Evolutionary conservation across 2,113 vertebrate species (phyloP).

Genomic region (Brachyistius frenatus): DNA sequence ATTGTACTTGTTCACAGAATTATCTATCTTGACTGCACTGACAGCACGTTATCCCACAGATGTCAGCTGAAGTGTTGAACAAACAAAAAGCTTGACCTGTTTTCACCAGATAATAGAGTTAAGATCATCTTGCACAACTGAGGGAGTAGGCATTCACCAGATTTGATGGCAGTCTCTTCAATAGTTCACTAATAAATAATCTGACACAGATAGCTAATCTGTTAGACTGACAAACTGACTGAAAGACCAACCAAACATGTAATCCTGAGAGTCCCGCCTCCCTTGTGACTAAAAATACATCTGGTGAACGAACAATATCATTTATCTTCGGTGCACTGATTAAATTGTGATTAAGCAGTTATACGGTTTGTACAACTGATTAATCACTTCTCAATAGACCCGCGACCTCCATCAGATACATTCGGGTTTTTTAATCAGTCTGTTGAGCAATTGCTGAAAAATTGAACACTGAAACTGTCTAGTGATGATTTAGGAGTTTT

Average conservation of each 20-base stretch:
- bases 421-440: slow-evolving; percentile 56
- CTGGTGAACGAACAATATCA: not conserved
- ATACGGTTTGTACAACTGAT: slow-evolving; percentile 15
- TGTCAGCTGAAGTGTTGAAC: not conserved
- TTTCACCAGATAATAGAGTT: not conserved
- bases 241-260: not conserved
- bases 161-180: no score
- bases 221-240: not conserved
- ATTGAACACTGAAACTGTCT: slow-evolving; percentile 27
- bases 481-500: slow-evolving; percentile 21
- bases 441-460: slow-evolving; percentile 30
- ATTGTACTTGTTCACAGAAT: not conserved
- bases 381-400: slow-evolving; percentile 33
- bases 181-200: not conserved
- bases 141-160: no score
- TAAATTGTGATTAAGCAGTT: no score
- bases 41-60: not conserved
- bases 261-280: not conserved
- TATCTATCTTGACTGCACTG: not conserved
- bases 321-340: slow-evolving; percentile 22
- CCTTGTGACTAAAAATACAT: slow-evolving; percentile 13
- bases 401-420: slow-evolving; percentile 24
- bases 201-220: not conserved
- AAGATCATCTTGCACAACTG: no score
- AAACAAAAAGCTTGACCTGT: not conserved